Base-by-base conservation (phyloP, 2,888 invertebrate species). In the Tubulanus polymorphus region DNA sequence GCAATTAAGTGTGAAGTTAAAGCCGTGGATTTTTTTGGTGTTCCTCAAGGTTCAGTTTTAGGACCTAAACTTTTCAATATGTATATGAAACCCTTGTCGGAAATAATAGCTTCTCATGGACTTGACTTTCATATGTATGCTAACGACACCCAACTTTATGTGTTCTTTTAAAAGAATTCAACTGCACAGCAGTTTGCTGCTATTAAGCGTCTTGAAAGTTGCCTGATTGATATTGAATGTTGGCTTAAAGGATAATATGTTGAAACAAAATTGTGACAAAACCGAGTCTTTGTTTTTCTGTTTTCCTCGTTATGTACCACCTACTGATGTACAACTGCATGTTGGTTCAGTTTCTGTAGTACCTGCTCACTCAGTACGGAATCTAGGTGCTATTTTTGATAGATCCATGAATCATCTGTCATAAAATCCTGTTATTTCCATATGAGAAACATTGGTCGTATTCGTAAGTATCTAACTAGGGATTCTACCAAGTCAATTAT, bases 401-500 rank as follows among this genome's bases (percentile, higher is more conserved):
- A n/a, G n/a, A n/a, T 10, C 5, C 6, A 8, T 47, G 3, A 8
- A 8, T 26, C 23, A 18, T 5, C 15, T 23, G 23, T 23, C 15
- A 41, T 23, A 41, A 18, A 23, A 15, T 41, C 41, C 5, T 41
- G 41, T 15, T 41, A 41, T 15, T 20, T 41, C 20, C 41, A 41
- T 8, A 5, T 51, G 5, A 6, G 51, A 51, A 51, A 51, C 37
- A 51, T 51, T 37, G 41, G 25, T 1, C n/a, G 27, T n/a, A 51
- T 51, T 37, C 18, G 51, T 3, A 6, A 15, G 12, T 51, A 18
- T 23, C n/a, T 53, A 27, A 8, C 53, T 10, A 30, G 28, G 2
- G 27, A 53, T 18, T 45, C 53, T 12, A 23, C 37, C n/a, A 53
- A 53, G 46, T 28, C 53, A n/a, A 45, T 53, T 10, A 32, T 53